Evolutionary conservation across 2,113 vertebrate genomes (phyloP).

Genomic region (Pseudopodoces humilis): DNA sequence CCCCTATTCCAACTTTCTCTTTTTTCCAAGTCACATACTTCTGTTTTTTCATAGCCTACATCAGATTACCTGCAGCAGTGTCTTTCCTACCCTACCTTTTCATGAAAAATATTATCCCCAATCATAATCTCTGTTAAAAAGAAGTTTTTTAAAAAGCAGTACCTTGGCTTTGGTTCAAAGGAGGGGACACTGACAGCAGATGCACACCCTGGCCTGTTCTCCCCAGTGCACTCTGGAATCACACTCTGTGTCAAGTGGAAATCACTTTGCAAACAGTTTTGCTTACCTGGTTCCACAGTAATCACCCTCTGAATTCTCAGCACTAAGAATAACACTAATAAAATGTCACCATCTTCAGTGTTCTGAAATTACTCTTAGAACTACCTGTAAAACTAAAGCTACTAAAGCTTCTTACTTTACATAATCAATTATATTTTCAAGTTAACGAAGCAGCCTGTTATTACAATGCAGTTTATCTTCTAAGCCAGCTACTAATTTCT

Average conservation of each 20-base stretch:
- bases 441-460: background rate
- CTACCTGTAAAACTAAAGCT: background rate
- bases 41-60: background rate
- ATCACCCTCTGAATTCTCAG: background rate
- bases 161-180: background rate
- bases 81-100: background rate
- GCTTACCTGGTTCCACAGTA: background rate
- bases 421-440: background rate
- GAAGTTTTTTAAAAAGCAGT: background rate
- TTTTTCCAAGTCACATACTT: background rate
- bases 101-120: background rate
- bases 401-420: background rate
- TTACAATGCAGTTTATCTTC: background rate
- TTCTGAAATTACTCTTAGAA: background rate
- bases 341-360: background rate
- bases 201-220: background rate
- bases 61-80: background rate
- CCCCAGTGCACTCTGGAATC: background rate
- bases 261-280: background rate
- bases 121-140: background rate
- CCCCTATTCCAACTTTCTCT: background rate
- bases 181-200: background rate
- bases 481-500: slow-evolving; percentile 1
- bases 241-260: background rate
- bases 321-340: background rate